Percentiles rank a stretch among this genome's conserved stretches.
Evolutionary conservation across 2,113 vertebrate species (phyloP).

Genomic region (Toxostoma redivivum): DNA sequence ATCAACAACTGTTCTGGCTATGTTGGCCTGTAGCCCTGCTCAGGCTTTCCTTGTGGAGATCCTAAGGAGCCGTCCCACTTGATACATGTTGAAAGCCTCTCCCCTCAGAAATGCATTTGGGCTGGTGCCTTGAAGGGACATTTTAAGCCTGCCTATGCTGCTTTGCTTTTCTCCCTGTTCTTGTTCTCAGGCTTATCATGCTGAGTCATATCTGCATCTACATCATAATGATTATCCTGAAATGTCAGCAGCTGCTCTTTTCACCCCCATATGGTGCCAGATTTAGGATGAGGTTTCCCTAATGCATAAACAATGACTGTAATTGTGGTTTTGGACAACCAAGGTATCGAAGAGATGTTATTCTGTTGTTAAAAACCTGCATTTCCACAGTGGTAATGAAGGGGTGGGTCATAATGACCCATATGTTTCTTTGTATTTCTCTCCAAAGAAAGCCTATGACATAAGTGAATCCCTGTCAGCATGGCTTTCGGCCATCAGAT

Average conservation of each 20-base stretch:
- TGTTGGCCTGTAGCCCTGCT: neutral
- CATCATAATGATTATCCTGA: slow-evolving; percentile 57
- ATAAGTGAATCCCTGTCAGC: slow-evolving; percentile 25
- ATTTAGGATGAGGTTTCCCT: slow-evolving; percentile 65
- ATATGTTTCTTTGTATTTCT: slow-evolving; percentile 10
- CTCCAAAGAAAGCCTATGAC: neutral
- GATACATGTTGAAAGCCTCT: neutral
- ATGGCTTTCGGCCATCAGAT: neutral
- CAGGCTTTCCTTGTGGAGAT: neutral
- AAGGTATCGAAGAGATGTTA: slow-evolving; percentile 43
- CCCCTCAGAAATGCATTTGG: neutral
- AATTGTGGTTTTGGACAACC: slow-evolving; percentile 59
- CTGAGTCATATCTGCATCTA: slow-evolving; percentile 62
- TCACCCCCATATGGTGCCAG: slow-evolving; percentile 49
- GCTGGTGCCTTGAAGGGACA: slow-evolving; percentile 10
- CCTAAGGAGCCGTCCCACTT: neutral
- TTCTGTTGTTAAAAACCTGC: slow-evolving; percentile 8
- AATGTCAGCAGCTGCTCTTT: slow-evolving; percentile 68
- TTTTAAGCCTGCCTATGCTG: slow-evolving; percentile 18
- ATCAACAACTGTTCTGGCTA: neutral
- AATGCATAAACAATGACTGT: slow-evolving; percentile 64
- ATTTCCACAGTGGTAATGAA: slow-evolving; percentile 13
- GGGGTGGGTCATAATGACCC: neutral
- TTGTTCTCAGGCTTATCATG: slow-evolving; percentile 44
- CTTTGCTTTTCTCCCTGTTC: neutral